Conservation (phyloP, 2,888 invertebrate genomes). For the Leptinotarsa rubiginosa region DNA sequence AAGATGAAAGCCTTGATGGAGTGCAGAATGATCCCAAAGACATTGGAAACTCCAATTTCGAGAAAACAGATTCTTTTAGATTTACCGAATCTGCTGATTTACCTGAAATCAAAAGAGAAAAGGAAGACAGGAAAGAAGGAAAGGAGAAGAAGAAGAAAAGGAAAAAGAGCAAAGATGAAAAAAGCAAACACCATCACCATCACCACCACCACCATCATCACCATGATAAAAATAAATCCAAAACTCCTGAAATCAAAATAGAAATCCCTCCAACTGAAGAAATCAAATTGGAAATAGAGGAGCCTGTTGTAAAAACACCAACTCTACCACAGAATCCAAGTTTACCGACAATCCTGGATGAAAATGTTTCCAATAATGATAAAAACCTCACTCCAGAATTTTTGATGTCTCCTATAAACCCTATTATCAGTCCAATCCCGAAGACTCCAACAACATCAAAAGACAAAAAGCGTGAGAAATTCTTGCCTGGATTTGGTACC, state of each 20-base stretch:
- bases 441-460: slow-evolving; percentile 67
- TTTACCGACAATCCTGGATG: slow-evolving; percentile 74
- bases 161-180: slow-evolving; percentile 84
- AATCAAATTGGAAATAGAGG: slow-evolving; percentile 44
- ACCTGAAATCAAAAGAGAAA: slow-evolving; percentile 56
- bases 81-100: slow-evolving; percentile 41
- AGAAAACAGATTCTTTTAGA: slow-evolving; percentile 51
- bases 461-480: slow-evolving; percentile 72
- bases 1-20: slow-evolving; percentile 74
- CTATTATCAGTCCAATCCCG: slow-evolving; percentile 68
- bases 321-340: slow-evolving; percentile 69
- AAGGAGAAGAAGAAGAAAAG: slow-evolving; percentile 88
- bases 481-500: slow-evolving; percentile 76
- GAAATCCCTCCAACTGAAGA: slow-evolving; percentile 52
- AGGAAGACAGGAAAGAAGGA: slow-evolving; percentile 70
- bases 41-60: slow-evolving; percentile 62
- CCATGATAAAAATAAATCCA: slow-evolving; percentile 68
- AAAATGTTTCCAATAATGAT: slow-evolving; percentile 70
- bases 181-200: slow-evolving; percentile 76
- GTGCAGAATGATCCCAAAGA: slow-evolving; percentile 57
- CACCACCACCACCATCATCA: slow-evolving; percentile 71
- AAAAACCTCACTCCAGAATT: slow-evolving; percentile 57
- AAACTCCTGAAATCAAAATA: slow-evolving; percentile 59
- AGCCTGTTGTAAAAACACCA: slow-evolving; percentile 52
- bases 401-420: slow-evolving; percentile 58